Evolutionary conservation across 1,140 invertebrate species (phyloP).

Genomic region (Drosophila dunni): DNA sequence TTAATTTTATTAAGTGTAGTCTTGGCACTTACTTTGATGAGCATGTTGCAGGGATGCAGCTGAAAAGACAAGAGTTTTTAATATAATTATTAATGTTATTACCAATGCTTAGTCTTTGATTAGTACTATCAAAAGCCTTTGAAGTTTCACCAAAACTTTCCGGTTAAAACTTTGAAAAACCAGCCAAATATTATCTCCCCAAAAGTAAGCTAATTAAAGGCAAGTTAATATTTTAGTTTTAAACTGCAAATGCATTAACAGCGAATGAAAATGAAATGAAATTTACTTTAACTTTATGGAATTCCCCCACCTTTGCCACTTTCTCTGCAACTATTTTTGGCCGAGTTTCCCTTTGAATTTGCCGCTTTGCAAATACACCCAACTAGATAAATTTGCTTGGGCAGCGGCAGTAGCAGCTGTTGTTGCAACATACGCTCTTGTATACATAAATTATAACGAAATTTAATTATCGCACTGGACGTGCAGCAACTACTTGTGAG

Average conservation of each 20-base stretch:
- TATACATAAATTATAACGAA: conserved; percentile 71
- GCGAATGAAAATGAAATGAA: conserved; percentile 13
- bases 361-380: background rate
- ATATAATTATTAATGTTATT: too few relatives aligned
- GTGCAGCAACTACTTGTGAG: conserved; percentile 28
- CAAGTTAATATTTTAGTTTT: background rate
- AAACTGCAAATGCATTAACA: background rate
- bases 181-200: background rate
- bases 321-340: background rate
- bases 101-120: too few relatives aligned
- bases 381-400: conserved; percentile 48
- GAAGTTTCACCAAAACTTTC: background rate
- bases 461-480: conserved; percentile 75
- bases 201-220: conserved; percentile 1
- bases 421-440: conserved; percentile 43
- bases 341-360: background rate
- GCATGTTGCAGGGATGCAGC: too few relatives aligned
- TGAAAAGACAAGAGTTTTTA: too few relatives aligned
- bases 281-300: conserved; percentile 2
- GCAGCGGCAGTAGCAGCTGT: conserved; percentile 50
- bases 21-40: too few relatives aligned
- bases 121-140: too few relatives aligned
- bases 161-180: background rate
- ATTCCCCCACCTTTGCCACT: background rate
- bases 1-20: too few relatives aligned